Conservation (phyloP, 2,113 vertebrate species). For the Calidris pugnax region DNA sequence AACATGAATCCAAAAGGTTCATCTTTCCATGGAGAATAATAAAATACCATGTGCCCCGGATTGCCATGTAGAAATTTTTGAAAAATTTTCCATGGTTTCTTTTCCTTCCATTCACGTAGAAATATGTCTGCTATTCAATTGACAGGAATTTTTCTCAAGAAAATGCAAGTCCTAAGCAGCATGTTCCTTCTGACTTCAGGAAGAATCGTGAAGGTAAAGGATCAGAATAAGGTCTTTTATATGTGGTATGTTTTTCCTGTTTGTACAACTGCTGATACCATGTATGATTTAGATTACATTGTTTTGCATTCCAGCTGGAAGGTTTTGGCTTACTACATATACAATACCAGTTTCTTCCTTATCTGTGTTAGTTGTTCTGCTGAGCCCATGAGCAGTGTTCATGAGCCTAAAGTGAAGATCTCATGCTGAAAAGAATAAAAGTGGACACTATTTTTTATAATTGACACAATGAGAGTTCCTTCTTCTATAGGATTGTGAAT, state of each 20-base stretch:
- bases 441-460: neutral
- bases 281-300: neutral
- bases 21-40: constrained; percentile 3
- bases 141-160: constrained; percentile 66
- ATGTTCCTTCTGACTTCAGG: neutral
- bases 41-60: neutral
- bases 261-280: neutral
- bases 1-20: neutral
- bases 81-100: neutral
- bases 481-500: neutral
- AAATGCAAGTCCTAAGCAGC: constrained; percentile 30
- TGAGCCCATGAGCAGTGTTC: neutral
- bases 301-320: neutral
- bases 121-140: constrained; percentile 55
- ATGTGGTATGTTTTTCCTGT: neutral
- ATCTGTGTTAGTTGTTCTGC: neutral
- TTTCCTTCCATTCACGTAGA: constrained; percentile 27
- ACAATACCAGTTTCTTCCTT: neutral
- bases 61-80: neutral
- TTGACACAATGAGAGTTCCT: neutral
- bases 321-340: neutral
- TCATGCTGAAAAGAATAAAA: neutral
- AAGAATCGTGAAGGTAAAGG: constrained; percentile 67
- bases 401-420: neutral
- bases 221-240: neutral